Evolutionary conservation across 2,113 vertebrate species (phyloP).

Genomic region (Formicarius rufipectus): DNA sequence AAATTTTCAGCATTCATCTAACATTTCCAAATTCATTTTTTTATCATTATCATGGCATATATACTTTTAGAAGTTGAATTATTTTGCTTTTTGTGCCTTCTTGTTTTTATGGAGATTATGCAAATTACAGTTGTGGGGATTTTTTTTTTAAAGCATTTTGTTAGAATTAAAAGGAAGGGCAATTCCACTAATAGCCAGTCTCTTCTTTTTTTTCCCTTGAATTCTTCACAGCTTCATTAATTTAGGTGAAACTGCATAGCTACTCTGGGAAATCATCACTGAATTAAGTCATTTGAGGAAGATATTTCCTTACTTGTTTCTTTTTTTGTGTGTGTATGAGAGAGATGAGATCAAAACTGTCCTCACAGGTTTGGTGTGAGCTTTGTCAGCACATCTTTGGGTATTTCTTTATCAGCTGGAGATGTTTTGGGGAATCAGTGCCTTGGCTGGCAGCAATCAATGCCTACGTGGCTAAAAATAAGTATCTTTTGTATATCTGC

Average conservation of each 20-base stretch:
- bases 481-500: neutral
- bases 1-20: neutral
- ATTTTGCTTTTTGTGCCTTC: neutral
- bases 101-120: neutral
- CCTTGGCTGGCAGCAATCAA: neutral
- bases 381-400: neutral
- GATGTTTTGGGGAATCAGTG: neutral
- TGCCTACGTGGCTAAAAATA: neutral
- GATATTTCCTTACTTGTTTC: neutral
- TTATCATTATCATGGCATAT: neutral
- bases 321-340: neutral
- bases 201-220: neutral
- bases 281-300: constrained; percentile 6
- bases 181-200: neutral
- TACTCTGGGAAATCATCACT: neutral
- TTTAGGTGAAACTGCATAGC: neutral
- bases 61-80: neutral
- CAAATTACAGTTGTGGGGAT: neutral
- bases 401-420: neutral
- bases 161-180: neutral
- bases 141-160: neutral
- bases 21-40: neutral
- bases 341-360: neutral
- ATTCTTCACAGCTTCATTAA: neutral
- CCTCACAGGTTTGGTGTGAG: neutral